phyloP scores from a whole-genome alignment of 2,888 invertebrate genomes.

The Drosophila algonquin region DNA sequence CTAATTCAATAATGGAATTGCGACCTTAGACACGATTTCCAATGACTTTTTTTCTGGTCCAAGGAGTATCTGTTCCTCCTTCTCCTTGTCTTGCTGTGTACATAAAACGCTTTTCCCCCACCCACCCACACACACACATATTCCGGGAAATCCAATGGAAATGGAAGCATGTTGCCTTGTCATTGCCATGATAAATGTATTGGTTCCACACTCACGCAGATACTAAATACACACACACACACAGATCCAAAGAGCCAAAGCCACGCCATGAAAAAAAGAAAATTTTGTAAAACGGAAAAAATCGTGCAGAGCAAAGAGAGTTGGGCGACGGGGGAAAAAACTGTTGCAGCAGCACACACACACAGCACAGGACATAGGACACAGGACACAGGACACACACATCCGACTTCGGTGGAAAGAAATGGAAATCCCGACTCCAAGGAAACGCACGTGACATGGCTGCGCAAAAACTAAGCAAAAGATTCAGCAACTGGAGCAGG shows the following conservation, averaged over 20 bases:
- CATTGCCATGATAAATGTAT: conserved; percentile 79
- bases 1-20: conserved; percentile 53
- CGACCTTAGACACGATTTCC: conserved; percentile 1
- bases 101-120: conserved; percentile 57
- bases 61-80: conserved; percentile 31
- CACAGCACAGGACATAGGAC: conserved; percentile 16
- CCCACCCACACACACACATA: conserved; percentile 1
- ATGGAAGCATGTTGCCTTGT: conserved; percentile 62
- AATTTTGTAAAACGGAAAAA: conserved; percentile 60
- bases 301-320: conserved; percentile 11
- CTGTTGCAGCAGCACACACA: conserved; percentile 5
- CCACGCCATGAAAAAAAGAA: conserved; percentile 55
- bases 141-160: background rate
- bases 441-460: conserved; percentile 64
- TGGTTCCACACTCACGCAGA: conserved; percentile 38
- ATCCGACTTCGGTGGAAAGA: conserved; percentile 1
- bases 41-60: background rate
- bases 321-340: conserved; percentile 3
- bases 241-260: conserved; percentile 2
- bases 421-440: conserved; percentile 3
- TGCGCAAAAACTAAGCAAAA: conserved; percentile 28
- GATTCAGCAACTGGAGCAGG: background rate
- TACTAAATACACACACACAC: conserved; percentile 39
- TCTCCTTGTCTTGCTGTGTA: conserved; percentile 20
- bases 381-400: conserved; percentile 14